Percentiles rank a stretch among this genome's conserved stretches.
Conservation (phyloP, 2,113 vertebrate genomes). For the Nycticorax nycticorax region DNA sequence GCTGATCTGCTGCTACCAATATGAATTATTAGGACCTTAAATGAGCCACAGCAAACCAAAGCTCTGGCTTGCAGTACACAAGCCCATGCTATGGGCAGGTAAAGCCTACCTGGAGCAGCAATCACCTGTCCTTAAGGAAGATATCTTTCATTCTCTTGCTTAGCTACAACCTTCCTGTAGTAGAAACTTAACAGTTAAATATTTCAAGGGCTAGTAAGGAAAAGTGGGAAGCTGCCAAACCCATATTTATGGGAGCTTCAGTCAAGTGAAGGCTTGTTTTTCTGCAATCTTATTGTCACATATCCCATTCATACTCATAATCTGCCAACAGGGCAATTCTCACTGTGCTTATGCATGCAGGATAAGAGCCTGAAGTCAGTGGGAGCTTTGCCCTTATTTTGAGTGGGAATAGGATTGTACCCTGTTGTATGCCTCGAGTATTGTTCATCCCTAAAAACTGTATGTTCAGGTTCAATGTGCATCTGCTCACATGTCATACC, state of each 20-base stretch:
- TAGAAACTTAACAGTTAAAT: not conserved
- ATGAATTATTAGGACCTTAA: not conserved
- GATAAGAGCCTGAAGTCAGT: not conserved
- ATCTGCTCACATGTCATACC: not conserved
- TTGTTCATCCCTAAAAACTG: not conserved
- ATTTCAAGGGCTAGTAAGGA: not conserved
- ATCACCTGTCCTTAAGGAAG: not conserved
- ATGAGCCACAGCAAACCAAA: not conserved
- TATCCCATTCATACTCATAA: accelerated
- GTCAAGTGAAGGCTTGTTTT: not conserved
- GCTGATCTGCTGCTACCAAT: not conserved
- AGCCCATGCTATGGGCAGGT: not conserved
- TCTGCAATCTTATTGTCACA: not conserved
- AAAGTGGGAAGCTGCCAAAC: not conserved
- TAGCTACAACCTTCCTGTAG: not conserved
- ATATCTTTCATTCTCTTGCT: not conserved
- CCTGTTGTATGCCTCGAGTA: not conserved
- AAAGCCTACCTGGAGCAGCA: not conserved
- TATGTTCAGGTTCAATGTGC: not conserved
- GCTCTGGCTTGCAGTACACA: not conserved
- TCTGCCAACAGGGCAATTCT: not conserved
- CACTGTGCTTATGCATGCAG: accelerated
- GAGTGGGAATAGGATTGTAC: not conserved
- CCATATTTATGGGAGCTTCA: not conserved
- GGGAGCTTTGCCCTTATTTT: not conserved